Evolutionary conservation across 2,888 invertebrate species (phyloP), one percentile per base, ranked within the genome.

Genomic region (Ceramica pisi): DNA sequence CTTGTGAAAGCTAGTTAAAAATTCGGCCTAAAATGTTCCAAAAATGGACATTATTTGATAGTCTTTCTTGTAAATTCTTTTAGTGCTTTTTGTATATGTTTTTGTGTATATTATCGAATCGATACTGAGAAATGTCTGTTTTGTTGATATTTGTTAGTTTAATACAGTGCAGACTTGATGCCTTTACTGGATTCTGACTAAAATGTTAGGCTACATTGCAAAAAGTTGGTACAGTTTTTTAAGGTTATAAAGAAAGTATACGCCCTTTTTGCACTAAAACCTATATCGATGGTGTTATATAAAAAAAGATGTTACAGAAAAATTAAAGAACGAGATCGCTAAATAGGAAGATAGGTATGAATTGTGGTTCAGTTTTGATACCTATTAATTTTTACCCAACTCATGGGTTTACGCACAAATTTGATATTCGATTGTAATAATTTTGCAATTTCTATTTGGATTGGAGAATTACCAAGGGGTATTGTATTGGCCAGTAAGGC

Each of bases 11-110:
- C 71, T 83, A 77, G 71, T 80, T 75, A 41, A n/a, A n/a, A 64
- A 57, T 66, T 78, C 73, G 85, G 81, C 85, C 84, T 85, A 84
- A 85, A 72, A 70, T 82, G 83, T 77, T 79, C 80, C 71, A 51
- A 21, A 44, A 23, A 57, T 1, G 81, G 48, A 74, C 73, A 74
- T 75, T 51, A 64, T 51, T 66, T 53, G 12, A 64, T 59, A 62
- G 50, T 50, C 9, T 67, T 70, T 73, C 56, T 44, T n/a, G 12
- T 51, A 50, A 10, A 61, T n/a, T n/a, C n/a, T n/a, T n/a, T 10
- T 26, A 19, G 14, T 67, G 53, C 14, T n/a, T n/a, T n/a, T n/a
- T 26, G 12, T 10, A 2, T 69, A n/a, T 66, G 10, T 31, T 50
- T 57, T 61, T 74, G 26, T 74, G 26, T 31, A 35, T 48, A 21